Percentiles rank a stretch among this genome's conserved stretches.
These are phyloP conservation scores for Melanerpes formicivorus DNA, from an alignment of 2,113 vertebrate genomes.

Conservation along the genomic window DNA sequence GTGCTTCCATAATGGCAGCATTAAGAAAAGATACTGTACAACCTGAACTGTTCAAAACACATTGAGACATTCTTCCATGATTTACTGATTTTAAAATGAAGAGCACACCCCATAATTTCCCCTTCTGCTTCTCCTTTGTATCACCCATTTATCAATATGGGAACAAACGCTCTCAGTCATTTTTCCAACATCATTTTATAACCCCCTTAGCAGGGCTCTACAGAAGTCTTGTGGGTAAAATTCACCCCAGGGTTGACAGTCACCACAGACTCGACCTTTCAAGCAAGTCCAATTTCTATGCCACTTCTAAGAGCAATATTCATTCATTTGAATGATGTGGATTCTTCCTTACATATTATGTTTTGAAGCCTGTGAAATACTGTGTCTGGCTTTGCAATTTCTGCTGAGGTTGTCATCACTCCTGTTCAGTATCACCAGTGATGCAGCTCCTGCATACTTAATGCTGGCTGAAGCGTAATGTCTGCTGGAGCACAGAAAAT, in stretches of 20 bases:
- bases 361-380: neutral
- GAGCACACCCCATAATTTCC: neutral
- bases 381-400: neutral
- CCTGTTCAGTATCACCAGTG: neutral
- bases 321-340: neutral
- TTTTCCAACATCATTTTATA: neutral
- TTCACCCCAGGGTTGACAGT: neutral
- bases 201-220: neutral
- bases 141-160: neutral
- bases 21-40: neutral
- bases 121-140: neutral
- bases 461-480: neutral
- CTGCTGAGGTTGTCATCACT: neutral
- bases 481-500: neutral
- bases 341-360: neutral
- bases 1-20: neutral
- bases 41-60: neutral
- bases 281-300: neutral
- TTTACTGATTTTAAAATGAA: neutral
- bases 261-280: neutral
- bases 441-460: neutral
- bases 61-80: neutral
- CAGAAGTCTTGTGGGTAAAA: neutral
- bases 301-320: neutral
- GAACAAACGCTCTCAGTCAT: neutral